phyloP scores from a whole-genome alignment of 2,113 vertebrate species.

The Chunga burmeisteri region DNA sequence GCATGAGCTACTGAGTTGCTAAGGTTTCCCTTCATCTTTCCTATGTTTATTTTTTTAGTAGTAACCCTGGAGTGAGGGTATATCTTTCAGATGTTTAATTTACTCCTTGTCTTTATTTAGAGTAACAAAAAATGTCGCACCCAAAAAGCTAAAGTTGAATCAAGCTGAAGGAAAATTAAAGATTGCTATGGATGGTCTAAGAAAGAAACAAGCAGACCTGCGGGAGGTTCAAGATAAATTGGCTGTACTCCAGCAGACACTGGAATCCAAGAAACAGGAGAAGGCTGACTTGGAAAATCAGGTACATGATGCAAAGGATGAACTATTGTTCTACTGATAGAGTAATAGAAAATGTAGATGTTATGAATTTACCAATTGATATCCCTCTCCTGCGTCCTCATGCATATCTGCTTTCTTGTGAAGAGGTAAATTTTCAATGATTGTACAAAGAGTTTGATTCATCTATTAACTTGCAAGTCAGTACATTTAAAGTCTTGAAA shows the following conservation, averaged over 20 bases:
- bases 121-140: slow-evolving; percentile 86
- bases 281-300: slow-evolving; percentile 87
- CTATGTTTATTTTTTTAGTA: background rate
- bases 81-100: background rate
- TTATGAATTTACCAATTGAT: background rate
- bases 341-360: background rate
- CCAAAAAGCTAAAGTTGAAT: slow-evolving; percentile 85
- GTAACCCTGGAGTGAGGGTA: background rate
- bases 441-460: background rate
- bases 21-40: background rate
- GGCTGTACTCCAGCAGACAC: slow-evolving; percentile 75
- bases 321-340: background rate
- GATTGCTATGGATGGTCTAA: slow-evolving; percentile 80
- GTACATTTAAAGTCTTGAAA: background rate
- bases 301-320: slow-evolving; percentile 59
- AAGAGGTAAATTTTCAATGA: background rate
- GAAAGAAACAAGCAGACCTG: slow-evolving; percentile 84
- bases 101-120: slow-evolving; percentile 63
- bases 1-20: background rate
- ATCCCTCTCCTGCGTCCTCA: background rate
- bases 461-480: background rate
- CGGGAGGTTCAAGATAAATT: slow-evolving; percentile 85
- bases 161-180: slow-evolving; percentile 79
- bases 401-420: background rate
- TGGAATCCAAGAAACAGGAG: slow-evolving; percentile 85